Base-by-base conservation (phyloP, 2,797 vertebrate genomes). In the Rhadinocentrus ornatus region DNA sequence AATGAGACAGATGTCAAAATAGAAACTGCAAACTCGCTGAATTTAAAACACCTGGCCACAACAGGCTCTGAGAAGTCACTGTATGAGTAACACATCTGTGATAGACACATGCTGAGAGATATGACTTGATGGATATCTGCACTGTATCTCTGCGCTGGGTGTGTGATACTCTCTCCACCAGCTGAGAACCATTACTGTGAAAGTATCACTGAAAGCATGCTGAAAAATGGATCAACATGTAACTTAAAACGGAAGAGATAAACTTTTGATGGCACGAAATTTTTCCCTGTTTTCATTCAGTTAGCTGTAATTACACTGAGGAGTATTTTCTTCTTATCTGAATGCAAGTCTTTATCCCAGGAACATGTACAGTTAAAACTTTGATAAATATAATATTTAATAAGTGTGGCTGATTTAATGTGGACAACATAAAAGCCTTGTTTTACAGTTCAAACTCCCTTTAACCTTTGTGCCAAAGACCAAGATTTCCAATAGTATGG, bases 11-110 rank as follows among this genome's bases (percentile, higher is more conserved):
- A 57, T 0, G 37, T 81, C 53, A 71, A 65, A 65, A n/a, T 20
- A 66, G 18, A 72, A 66, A 69, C 52, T 16, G 32, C 48, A 64
- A 76, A 67, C 48, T 34, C 0, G 24, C 15, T 46, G 56, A 76
- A 87, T 65, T 26, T 29, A 31, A 88, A 88, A 85, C 84, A 91
- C 62, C 83, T 85, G 89, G 64, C 24, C 15, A 22, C 57, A 48
- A 53, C 54, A 48, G 55, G 29, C 35, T 63, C 39, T 46, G 48
- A 59, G 61, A 58, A 15, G 12, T 65, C 60, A 1, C 62, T 70
- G 39, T 58, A 32, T n/a, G 24, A 57, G 39, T 16, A 31, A 54
- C 41, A 27, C 46, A 69, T 68, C 59, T 70, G 56, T 82, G 71
- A 84, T 50, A 69, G 77, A 76, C 78, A 76, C 58, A 41, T 54